Base-by-base conservation (phyloP, 2,797 vertebrate species). In the Hozukius guyotensis region DNA sequence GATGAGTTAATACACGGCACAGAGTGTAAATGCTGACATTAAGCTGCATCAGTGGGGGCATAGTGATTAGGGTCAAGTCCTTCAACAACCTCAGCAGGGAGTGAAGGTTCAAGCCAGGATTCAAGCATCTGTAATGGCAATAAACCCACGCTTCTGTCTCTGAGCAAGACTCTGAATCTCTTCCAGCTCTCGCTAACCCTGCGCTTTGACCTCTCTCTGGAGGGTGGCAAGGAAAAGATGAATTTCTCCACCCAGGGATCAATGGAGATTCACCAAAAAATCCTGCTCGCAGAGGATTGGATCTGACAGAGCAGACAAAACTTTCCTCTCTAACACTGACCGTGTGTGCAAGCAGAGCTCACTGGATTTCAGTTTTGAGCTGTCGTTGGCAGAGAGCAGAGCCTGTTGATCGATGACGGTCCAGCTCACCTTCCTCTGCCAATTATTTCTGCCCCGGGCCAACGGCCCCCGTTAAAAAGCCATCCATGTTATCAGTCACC, bases 401-500 rank as follows among this genome's bases (percentile, higher is more conserved):
- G 89, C 85, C 86, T 81, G 84, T 84, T 95, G 94, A 95, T 93
- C 90, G 89, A 95, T 94, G 92, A 85, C 12, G 13, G 90, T 88
- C 87, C 87, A 78, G 80, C 88, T 94, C 93, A 95, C 93, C 92
- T 94, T 92, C 91, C 83, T 85, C 78, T 89, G 93, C 91, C 91
- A 93, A 93, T 94, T 92, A 92, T 89, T 89, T 89, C 85, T 88
- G 86, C 91, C 88, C 88, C 25, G 87, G 88, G 87, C 91, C 90
- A 92, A 84, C 12, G 46, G 89, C 87, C 86, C 79, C 92, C 71
- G 92, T 94, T 95, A 92, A 95, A 94, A 93, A 92, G 87, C 89
- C 88, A 91, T 93, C 88, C 89, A 72, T 85, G 92, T 93, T 93
- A 94, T 95, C 92, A 91, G 92, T 94, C 92, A 92, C 82, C 81